These are phyloP conservation scores for Albula goreensis DNA, from an alignment of 2,113 vertebrate species.

Conservation along the genomic window DNA sequence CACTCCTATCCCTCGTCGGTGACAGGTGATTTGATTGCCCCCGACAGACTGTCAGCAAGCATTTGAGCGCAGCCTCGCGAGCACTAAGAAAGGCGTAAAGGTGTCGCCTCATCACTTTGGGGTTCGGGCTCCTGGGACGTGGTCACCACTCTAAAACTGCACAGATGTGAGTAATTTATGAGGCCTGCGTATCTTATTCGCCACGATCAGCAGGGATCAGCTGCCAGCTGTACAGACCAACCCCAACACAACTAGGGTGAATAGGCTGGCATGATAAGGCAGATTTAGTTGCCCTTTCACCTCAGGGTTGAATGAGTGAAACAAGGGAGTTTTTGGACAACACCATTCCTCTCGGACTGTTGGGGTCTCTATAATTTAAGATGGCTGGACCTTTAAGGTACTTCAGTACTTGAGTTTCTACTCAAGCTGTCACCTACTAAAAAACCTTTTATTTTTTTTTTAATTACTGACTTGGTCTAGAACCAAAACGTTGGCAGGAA, in stretches of 20 bases:
- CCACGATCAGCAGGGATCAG: not conserved
- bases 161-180: not conserved
- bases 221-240: not conserved
- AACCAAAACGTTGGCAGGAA: not conserved
- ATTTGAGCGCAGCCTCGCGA: not conserved
- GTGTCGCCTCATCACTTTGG: not conserved
- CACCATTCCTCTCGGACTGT: no score
- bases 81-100: not conserved
- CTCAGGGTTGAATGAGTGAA: not conserved
- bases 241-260: not conserved
- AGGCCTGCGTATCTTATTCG: not conserved
- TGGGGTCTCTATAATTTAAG: no score
- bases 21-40: not conserved
- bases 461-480: not conserved
- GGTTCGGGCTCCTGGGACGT: not conserved
- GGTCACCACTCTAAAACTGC: not conserved
- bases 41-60: not conserved
- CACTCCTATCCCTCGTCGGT: not conserved
- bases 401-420: no score
- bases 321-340: no score
- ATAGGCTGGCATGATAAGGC: not conserved
- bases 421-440: no score
- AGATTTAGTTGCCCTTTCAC: not conserved
- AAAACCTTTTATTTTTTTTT: no score
- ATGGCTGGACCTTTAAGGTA: no score